Conservation (phyloP, 2,797 vertebrate species). For the Thunnus albacares region DNA sequence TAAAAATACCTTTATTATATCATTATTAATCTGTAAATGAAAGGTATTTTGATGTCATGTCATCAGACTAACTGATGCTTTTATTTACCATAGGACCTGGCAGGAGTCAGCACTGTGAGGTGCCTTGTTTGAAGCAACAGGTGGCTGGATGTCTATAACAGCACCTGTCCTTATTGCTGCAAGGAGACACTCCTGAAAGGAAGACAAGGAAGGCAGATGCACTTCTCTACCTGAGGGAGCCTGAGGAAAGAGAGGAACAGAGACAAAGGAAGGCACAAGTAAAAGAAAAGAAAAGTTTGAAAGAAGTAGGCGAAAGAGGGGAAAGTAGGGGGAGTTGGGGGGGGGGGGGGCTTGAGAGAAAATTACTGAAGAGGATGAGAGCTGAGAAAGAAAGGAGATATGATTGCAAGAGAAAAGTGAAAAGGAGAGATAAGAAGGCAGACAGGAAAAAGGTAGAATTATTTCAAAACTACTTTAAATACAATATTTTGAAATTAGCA, state of each 20-base stretch:
- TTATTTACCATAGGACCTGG: too few species aligned
- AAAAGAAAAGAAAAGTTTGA: neutral
- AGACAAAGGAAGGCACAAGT: neutral
- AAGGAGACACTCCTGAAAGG: neutral
- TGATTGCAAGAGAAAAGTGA: neutral
- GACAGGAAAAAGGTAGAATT: neutral
- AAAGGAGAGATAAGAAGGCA: neutral
- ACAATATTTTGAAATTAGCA: too few species aligned
- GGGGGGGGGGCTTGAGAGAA: too few species aligned
- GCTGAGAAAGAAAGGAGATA: neutral
- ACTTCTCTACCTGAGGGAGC: neutral
- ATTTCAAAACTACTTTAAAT: neutral
- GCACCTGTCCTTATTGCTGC: neutral
- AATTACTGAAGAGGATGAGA: neutral
- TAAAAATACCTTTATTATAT: too few species aligned
- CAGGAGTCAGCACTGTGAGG: too few species aligned
- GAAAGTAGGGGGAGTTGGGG: too few species aligned
- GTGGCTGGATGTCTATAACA: neutral
- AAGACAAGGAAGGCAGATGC: neutral
- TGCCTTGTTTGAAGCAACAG: neutral
- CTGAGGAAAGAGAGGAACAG: neutral
- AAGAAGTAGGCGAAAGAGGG: too few species aligned
- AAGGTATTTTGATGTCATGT: too few species aligned
- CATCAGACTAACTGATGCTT: too few species aligned
- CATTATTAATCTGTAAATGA: too few species aligned